Evolutionary conservation across 2,113 vertebrate genomes (phyloP).

Genomic region (Seriola dumerili): DNA sequence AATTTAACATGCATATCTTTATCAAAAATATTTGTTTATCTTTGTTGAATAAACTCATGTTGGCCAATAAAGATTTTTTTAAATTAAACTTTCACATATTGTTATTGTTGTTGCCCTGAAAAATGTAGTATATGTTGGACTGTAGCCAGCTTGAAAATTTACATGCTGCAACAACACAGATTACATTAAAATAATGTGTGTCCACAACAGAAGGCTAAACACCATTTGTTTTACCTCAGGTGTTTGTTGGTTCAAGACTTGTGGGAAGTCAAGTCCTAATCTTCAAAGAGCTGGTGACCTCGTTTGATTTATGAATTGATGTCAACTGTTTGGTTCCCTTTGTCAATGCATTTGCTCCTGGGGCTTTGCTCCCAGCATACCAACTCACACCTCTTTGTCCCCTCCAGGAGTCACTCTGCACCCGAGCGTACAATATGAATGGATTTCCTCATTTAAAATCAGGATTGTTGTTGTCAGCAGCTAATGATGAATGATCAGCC

Average conservation of each 20-base stretch:
- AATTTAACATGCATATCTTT: not conserved
- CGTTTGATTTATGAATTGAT: slow-evolving; percentile 76
- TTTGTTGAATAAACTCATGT: not conserved
- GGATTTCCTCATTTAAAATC: slow-evolving; percentile 49
- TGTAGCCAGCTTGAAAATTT: not conserved
- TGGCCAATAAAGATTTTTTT: not conserved
- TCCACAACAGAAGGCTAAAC: slow-evolving; percentile 2
- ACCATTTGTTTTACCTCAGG: slow-evolving; percentile 8
- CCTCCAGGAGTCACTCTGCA: slow-evolving; percentile 59
- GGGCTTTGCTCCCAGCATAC: slow-evolving; percentile 72
- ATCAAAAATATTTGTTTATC: not conserved
- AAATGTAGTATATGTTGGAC: not conserved
- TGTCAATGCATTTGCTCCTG: slow-evolving; percentile 52
- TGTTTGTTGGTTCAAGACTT: slow-evolving; percentile 54
- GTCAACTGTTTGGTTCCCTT: slow-evolving; percentile 65
- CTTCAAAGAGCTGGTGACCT: slow-evolving; percentile 54
- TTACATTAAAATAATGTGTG: not conserved
- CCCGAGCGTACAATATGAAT: slow-evolving; percentile 34
- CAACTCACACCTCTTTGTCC: slow-evolving; percentile 73
- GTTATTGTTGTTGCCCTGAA: not conserved
- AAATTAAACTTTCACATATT: not conserved
- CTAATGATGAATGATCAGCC: slow-evolving; percentile 62
- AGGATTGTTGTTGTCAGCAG: slow-evolving; percentile 39
- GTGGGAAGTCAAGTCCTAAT: slow-evolving; percentile 64
- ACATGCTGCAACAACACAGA: not conserved